phyloP scores from a whole-genome alignment of 2,797 vertebrate genomes.

The Acanthopagrus latus region DNA sequence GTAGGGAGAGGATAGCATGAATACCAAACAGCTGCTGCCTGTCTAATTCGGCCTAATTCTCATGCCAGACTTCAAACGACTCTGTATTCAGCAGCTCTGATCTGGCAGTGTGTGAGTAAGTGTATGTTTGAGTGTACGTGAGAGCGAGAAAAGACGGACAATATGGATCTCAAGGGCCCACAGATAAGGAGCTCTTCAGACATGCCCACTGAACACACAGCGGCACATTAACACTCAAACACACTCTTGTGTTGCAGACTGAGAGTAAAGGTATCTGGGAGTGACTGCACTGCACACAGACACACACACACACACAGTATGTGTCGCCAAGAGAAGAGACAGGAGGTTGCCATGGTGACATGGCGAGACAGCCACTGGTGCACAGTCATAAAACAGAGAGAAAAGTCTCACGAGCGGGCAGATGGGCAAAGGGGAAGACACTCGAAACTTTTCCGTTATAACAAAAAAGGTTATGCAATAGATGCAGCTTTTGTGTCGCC shows the following conservation, averaged over 20 bases:
- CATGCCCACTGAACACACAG: constrained; percentile 39
- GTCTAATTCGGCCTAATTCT: constrained; percentile 58
- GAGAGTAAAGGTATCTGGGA: constrained; percentile 62
- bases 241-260: constrained; percentile 38
- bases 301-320: constrained; percentile 26
- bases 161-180: constrained; percentile 53
- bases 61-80: constrained; percentile 65
- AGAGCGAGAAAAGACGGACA: constrained; percentile 27
- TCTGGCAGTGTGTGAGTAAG: constrained; percentile 30
- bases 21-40: constrained; percentile 74
- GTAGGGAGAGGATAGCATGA: constrained; percentile 54
- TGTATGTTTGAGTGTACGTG: constrained; percentile 31
- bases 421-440: constrained; percentile 46
- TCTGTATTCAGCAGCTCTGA: constrained; percentile 45
- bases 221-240: constrained; percentile 52
- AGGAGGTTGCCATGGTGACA: constrained; percentile 73
- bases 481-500: constrained; percentile 26
- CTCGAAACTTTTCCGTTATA: constrained; percentile 18
- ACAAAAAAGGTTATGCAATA: constrained; percentile 17
- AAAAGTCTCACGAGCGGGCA: constrained; percentile 61
- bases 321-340: constrained; percentile 52
- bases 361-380: constrained; percentile 56
- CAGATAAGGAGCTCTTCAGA: constrained; percentile 64
- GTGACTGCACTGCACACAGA: constrained; percentile 42
- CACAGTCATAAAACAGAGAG: constrained; percentile 80